phyloP scores from a whole-genome alignment of 1,140 invertebrate genomes.

The Reticulitermes speratus region DNA sequence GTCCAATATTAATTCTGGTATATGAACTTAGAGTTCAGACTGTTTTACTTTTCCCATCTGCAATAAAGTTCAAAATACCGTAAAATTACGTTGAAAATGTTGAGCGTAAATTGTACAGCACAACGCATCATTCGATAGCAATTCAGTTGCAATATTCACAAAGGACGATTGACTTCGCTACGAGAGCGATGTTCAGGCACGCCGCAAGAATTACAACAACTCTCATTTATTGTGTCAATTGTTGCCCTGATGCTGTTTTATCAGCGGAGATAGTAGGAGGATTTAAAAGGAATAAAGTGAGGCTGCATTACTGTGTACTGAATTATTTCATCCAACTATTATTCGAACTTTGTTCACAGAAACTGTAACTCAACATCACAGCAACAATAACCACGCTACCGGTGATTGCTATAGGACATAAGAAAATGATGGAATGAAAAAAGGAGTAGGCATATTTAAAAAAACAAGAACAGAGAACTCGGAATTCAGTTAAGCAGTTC shows the following conservation, averaged over 20 bases:
- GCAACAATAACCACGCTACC: no score
- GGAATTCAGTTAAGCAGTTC: no score
- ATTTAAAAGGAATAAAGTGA: no score
- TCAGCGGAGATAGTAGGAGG: no score
- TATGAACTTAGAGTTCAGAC: neutral
- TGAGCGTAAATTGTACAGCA: neutral
- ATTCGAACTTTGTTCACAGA: no score
- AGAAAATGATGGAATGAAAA: no score
- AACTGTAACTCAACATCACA: no score
- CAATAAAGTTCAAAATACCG: neutral
- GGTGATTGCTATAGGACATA: no score
- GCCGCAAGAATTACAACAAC: neutral
- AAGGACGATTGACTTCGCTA: neutral
- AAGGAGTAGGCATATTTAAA: no score
- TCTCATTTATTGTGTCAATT: neutral
- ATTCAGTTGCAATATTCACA: neutral
- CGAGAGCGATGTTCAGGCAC: neutral
- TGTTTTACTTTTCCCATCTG: neutral
- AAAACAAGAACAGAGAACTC: no score
- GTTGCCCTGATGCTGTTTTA: neutral
- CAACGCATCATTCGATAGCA: neutral
- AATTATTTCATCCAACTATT: no score
- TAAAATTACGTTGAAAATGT: neutral
- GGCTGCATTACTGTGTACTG: no score
- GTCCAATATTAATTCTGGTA: neutral